Evolutionary conservation across 2,113 vertebrate species (phyloP), one percentile per base, ranked within the genome.

Genomic region (Podarcis cretensis): DNA sequence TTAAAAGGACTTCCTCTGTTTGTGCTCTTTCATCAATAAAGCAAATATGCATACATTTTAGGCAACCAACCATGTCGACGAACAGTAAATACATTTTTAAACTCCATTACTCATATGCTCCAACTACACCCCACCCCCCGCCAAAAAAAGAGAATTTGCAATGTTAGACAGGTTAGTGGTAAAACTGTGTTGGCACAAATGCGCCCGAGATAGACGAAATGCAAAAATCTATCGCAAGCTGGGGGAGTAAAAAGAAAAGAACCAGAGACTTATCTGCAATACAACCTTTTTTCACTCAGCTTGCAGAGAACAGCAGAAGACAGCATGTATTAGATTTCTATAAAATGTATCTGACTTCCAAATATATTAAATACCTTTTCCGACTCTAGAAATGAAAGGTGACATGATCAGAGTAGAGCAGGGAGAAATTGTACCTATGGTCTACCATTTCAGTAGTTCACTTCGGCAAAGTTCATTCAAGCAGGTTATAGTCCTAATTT

Each of bases 101-200:
- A 16, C 20, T 75, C 14, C 21, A 54, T 81, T 85, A 82, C 23
- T 75, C 78, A 84, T 1, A 74, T 57, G 80, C 63, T 65, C 83
- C 65, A 48, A 48, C 43, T 43, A 73, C 83, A 85, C 71, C 0
- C 35, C 35, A 35, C 37, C 83, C 30, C 27, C 37, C 32, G 0
- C 40, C 40, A 23, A 30, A 16, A 0, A 59, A 87, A 77, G 48
- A 81, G 86, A 90, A 1, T 82, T 57, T 66, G 74, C 71, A 57
- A 57, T n/a, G 23, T 74, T 43, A 86, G 66, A 76, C 21, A 87
- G 83, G 87, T 92, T 84, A 93, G 27, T 88, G 63, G 18, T 87
- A 87, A 27, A 79, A 92, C 88, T 91, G 48, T 89, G 65, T 79
- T 85, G 90, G 91, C 86, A 32, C 57, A 82, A 94, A 93, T 83